Evolutionary conservation across 2,113 vertebrate species (phyloP), one percentile per base, ranked within the genome.

Genomic region (Machaerirhynchus nigripectus): DNA sequence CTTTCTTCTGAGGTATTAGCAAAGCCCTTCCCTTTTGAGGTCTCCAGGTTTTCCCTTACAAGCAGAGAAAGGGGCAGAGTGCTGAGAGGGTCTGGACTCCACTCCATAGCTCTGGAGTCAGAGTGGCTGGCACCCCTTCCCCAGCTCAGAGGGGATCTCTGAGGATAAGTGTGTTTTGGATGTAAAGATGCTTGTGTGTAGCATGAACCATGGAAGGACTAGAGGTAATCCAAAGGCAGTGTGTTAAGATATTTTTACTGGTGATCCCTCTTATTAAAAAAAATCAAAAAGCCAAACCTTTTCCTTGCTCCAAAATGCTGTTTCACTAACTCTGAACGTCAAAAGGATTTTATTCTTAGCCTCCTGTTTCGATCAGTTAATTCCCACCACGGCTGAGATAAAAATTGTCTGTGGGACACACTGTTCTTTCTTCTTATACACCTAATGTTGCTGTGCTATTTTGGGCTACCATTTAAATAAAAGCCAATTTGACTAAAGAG

Each of bases 401-500:
- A 96, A 95, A 95, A 92, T 90, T 67, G 89, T 96, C 94, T 92
- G 71, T 76, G 93, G 97, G 97, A 97, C 97, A 88, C 37, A n/a
- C 95, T 96, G 96, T 97, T 98, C 97, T 97, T 95, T 97, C 94
- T 97, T 91, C 96, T 95, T 89, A 94, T 61, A 96, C 95, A 97
- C 96, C 95, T 97, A 96, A 97, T 95, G 96, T 95, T 96, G 96
- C 95, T 26, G 89, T 94, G 97, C 97, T 98, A 98, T 98, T 98
- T 98, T 93, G 96, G 97, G 97, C 97, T 96, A 96, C 94, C 95
- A 95, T 98, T 98, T 98, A 97, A 98, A 98, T 98, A 97, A 98
- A 98, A 98, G 97, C 96, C 98, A 97, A 97, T 98, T 98, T 98
- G 97, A 98, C 97, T 98, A 97, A 98, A 98, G 98, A 98, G 96